Conservation (phyloP, 1,140 invertebrate species). For the Laupala kohalensis region DNA sequence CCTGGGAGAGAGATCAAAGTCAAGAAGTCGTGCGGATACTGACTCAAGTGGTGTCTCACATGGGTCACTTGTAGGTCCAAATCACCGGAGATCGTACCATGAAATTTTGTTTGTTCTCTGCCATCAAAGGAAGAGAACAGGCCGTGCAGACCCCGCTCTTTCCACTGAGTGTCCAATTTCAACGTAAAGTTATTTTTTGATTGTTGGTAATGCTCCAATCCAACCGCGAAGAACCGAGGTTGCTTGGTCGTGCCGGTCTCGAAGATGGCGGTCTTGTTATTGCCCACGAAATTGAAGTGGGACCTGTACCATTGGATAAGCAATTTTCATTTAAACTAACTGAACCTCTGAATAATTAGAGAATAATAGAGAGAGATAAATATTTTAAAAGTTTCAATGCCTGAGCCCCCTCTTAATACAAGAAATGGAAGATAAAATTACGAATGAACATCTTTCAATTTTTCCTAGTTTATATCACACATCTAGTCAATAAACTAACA, state of each 20-base stretch:
- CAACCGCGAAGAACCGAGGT: background rate
- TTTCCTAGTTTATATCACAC: no score
- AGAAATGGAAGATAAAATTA: no score
- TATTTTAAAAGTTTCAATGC: no score
- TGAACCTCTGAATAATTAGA: no score
- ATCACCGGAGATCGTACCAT: background rate
- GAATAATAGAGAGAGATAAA: no score
- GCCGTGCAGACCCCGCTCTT: background rate
- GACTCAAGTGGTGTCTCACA: background rate
- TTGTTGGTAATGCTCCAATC: background rate
- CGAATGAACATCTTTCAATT: no score
- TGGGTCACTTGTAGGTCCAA: background rate
- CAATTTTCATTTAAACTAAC: no score
- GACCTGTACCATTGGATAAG: no score
- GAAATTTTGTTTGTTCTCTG: background rate
- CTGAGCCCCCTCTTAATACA: no score
- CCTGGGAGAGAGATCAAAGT: background rate
- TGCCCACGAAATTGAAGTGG: no score
- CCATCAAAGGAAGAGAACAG: background rate
- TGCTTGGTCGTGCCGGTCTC: background rate
- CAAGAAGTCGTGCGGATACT: background rate
- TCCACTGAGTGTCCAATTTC: background rate
- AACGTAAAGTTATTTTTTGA: background rate
- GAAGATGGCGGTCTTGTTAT: no score
- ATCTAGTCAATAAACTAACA: no score